Evolutionary conservation across 2,113 vertebrate species (phyloP), one percentile per base, ranked within the genome.

Genomic region (Theristicus caerulescens): DNA sequence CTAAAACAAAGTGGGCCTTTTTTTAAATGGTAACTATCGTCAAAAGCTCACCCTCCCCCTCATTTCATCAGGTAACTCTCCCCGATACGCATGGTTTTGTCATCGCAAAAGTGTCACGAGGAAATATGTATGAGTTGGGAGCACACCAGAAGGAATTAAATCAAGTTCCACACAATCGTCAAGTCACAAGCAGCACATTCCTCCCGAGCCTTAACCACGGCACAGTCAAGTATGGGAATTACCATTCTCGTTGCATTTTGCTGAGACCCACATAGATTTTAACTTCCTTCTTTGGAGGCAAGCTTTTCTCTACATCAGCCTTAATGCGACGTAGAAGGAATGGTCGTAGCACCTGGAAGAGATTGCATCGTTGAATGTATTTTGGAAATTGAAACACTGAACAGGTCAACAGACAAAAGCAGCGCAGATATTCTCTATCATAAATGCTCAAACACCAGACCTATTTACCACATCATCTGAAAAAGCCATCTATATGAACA

Each of bases 211-310:
- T 82, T 29, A 77, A 55, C 27, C 54, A 69, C 38, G 72, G 47
- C 65, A 38, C 15, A 71, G 29, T 6, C 16, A 54, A 51, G 6
- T 13, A n/a, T 1, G 1, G 14, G 22, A n/a, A 69, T 97, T 97
- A 99, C 99, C 99, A 99, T 98, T 99, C 99, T 95, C 99, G 98
- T 44, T 99, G 99, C 99, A 99, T 99, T 98, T 99, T 99, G 97
- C 99, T 99, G 78, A 99, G 99, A 58, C 99, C 99, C 57, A 99
- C 99, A 18, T 99, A 99, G 94, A 99, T 99, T 98, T 99, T 99
- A 38, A 99, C 98, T 98, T 99, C 99, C 94, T 99, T 99, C 94
- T 99, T 99, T 0, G 99, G 99, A 34, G 99, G 99, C 82, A 99
- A 98, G 94, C 99, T 99, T 85, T 99, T 99, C 93, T 99, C 99